Evolutionary conservation across 2,113 vertebrate species (phyloP).

Genomic region (Callionymus lyra): DNA sequence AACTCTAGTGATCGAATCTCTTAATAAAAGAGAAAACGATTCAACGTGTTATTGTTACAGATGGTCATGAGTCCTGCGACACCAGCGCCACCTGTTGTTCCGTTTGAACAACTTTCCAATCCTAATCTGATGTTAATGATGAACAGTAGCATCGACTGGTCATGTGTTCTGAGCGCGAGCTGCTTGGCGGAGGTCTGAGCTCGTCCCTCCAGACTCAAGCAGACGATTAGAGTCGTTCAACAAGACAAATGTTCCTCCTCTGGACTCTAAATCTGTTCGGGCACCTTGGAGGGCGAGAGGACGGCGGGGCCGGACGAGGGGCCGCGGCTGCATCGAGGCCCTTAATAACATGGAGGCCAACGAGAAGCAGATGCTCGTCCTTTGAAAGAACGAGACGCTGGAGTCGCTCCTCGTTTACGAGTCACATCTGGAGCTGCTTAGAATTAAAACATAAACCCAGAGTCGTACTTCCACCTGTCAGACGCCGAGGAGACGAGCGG

Average conservation of each 20-base stretch:
- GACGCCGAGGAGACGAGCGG: constrained; percentile 97
- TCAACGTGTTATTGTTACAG: too few species aligned
- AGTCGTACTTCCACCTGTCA: constrained; percentile 99
- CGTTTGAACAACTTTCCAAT: too few species aligned
- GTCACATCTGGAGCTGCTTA: constrained; percentile 99
- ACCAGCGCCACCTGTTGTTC: too few species aligned
- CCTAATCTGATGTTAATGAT: too few species aligned
- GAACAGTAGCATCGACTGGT: too few species aligned
- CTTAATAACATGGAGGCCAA: constrained; percentile 98
- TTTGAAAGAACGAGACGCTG: constrained; percentile 91
- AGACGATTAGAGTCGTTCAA: constrained; percentile 88
- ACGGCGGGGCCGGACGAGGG: constrained; percentile 83
- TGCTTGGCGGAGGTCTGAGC: too few species aligned
- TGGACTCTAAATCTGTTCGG: constrained; percentile 97
- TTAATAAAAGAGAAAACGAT: too few species aligned
- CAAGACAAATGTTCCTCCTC: constrained; percentile 98
- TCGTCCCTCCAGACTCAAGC: constrained; percentile 73
- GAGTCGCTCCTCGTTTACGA: constrained; percentile 95
- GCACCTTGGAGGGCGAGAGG: constrained; percentile 98
- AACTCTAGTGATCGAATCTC: too few species aligned
- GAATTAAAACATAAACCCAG: constrained; percentile 98
- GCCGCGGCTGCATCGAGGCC: constrained; percentile 87
- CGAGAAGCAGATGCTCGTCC: constrained; percentile 98
- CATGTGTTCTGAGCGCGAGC: too few species aligned
- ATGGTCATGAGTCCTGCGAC: too few species aligned